phyloP scores from a whole-genome alignment of 2,113 vertebrate species.

The Cisticola juncidis region DNA sequence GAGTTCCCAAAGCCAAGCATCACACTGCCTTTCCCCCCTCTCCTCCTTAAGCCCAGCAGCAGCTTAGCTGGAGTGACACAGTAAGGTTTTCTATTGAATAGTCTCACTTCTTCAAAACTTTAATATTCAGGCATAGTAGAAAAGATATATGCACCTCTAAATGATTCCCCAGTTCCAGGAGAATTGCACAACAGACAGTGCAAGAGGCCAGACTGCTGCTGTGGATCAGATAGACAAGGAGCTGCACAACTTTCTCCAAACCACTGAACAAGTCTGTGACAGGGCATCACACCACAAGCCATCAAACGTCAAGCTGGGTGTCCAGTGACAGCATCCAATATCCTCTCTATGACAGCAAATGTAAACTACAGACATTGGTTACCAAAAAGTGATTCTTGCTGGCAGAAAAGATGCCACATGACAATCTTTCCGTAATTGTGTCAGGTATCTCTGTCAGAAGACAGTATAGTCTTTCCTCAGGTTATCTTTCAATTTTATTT shows the following conservation, averaged over 20 bases:
- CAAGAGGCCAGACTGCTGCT: neutral
- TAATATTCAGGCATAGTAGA: neutral
- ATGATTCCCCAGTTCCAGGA: neutral
- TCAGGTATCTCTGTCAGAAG: neutral
- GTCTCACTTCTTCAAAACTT: neutral
- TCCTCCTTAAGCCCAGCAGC: neutral
- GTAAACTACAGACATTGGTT: neutral
- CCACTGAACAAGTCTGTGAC: neutral
- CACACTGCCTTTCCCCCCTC: accelerated
- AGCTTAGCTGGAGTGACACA: neutral
- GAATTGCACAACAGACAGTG: neutral
- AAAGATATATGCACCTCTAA: neutral
- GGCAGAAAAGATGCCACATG: neutral
- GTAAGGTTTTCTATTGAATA: neutral
- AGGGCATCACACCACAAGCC: neutral
- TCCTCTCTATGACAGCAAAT: neutral
- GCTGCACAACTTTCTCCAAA: neutral
- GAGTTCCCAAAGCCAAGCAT: neutral
- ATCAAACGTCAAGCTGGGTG: neutral
- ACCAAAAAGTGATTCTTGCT: neutral
- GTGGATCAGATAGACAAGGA: neutral
- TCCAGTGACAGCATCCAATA: neutral
- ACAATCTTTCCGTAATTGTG: neutral
- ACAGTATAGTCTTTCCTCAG: neutral
- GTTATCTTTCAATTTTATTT: neutral